phyloP scores from a whole-genome alignment of 2,888 invertebrate genomes.

The Cryptocheilus praepositus region DNA sequence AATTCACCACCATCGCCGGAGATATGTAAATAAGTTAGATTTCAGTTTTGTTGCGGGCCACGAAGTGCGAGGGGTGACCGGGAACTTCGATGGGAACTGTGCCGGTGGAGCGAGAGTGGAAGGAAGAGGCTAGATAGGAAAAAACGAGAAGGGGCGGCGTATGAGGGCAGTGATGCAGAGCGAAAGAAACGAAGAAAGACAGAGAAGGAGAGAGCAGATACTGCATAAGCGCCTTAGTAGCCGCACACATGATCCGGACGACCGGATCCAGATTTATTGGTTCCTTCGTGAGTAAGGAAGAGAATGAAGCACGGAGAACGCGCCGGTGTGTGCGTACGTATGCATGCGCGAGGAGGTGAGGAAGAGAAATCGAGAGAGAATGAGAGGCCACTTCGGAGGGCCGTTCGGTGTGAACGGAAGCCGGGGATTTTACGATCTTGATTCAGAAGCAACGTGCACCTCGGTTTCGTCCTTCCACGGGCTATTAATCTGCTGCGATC shows the following conservation, averaged over 20 bases:
- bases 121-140: conserved; percentile 36
- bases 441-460: conserved; percentile 48
- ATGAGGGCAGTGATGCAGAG: conserved; percentile 4
- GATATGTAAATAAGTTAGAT: conserved; percentile 75
- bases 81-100: conserved; percentile 71
- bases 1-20: conserved; percentile 69
- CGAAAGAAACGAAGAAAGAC: conserved; percentile 30
- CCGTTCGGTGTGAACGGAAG: conserved; percentile 70
- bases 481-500: conserved; percentile 53
- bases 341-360: conserved; percentile 20
- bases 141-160: conserved; percentile 27
- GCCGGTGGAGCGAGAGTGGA: conserved; percentile 47
- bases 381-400: conserved; percentile 32
- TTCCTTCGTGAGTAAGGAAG: conserved; percentile 45
- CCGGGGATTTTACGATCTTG: conserved; percentile 65
- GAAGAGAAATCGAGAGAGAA: conserved; percentile 21
- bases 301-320: not conserved
- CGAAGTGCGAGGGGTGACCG: conserved; percentile 42
- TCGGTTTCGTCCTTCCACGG: conserved; percentile 41
- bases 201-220: conserved; percentile 33
- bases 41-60: conserved; percentile 70
- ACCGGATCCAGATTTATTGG: conserved; percentile 73
- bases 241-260: conserved; percentile 66
- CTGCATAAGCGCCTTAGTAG: conserved; percentile 72
- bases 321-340: conserved; percentile 15